A percentile compares a stretch with the other conserved stretches of the same genome.
phyloP scores from a whole-genome alignment of 2,888 invertebrate species.

The Drosophila birchii region DNA sequence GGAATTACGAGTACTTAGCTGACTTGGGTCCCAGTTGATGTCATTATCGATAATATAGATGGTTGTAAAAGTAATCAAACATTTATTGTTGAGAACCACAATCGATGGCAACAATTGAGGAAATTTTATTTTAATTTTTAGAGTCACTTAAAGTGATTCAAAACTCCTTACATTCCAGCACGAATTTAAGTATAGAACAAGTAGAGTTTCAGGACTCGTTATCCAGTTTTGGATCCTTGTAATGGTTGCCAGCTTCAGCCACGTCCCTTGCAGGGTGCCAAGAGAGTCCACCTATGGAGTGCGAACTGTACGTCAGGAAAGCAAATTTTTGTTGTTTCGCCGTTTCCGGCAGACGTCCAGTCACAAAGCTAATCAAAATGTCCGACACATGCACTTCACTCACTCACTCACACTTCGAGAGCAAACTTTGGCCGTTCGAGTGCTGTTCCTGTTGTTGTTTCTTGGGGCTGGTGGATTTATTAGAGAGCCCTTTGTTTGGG shows the following conservation, averaged over 20 bases:
- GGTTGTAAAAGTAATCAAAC: not conserved
- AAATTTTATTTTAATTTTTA: not conserved
- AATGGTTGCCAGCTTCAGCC: not conserved
- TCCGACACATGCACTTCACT: slow-evolving; percentile 62
- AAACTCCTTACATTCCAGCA: not conserved
- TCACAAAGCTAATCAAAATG: slow-evolving; percentile 77
- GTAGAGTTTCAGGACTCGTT: not conserved
- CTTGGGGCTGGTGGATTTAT: slow-evolving; percentile 31
- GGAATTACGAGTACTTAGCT: slow-evolving; percentile 7
- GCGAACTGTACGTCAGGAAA: slow-evolving; percentile 8
- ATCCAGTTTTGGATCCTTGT: not conserved
- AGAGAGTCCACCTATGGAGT: slow-evolving; percentile 7
- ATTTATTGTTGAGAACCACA: not conserved
- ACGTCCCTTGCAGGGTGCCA: slow-evolving; percentile 3
- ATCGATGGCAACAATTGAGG: not conserved
- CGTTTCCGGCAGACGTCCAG: slow-evolving; percentile 66
- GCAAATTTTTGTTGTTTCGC: slow-evolving; percentile 38
- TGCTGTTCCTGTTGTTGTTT: slow-evolving; percentile 30
- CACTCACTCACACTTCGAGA: slow-evolving; percentile 34
- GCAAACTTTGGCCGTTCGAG: slow-evolving; percentile 57
- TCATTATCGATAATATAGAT: not conserved
- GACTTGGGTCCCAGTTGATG: slow-evolving; percentile 6
- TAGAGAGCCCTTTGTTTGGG: slow-evolving; percentile 19
- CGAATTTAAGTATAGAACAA: not conserved
- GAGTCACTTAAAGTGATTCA: not conserved